Evolutionary conservation across 2,797 vertebrate genomes (phyloP), one percentile per base, ranked within the genome.

Genomic region (Dipus sagitta): DNA sequence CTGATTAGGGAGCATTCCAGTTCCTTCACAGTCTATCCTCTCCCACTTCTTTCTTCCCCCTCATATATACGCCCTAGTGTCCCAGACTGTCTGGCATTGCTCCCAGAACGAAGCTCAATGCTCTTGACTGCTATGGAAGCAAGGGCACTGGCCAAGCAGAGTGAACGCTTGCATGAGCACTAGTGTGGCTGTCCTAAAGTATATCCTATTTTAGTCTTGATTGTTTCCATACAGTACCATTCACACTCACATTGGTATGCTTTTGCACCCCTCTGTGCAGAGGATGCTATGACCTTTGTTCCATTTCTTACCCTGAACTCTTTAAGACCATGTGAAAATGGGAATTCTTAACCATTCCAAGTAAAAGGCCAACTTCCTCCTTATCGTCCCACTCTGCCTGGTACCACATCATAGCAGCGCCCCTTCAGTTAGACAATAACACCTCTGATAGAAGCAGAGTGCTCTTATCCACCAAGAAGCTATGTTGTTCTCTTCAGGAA

Each of bases 311-410:
- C 12, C 38, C 83, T 86, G 20, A 84, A 80, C 47, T 86, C 60
- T 84, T 76, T 78, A 91, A 89, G n/a, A 14, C 21, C 15, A 65
- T 62, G 21, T 67, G 62, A 67, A 93, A 30, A 47, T 68, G 28
- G 75, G 74, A 92, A 93, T 52, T 79, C 70, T 64, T 89, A 75
- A 86, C 1, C 32, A 92, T 67, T 68, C 18, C 60, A 89, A 87
- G 80, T 34, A 89, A 87, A 67, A 84, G 21, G 32, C 65, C 67
- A 58, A 3, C 30, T 88, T 86, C 47, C 28, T 86, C 11, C 21
- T 47, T 88, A n/a, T 28, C 18, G n/a, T 72, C n/a, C 77, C 23
- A 62, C 18, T 76, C 30, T 24, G 30, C 67, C 65, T 91, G 62
- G 1, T 24, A 67, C 14, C 18, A 85, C 62, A 70, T 42, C 28